A percentile compares a stretch with the other conserved stretches of the same genome.
These are phyloP conservation scores for Polyodon spathula DNA, from an alignment of 2,113 vertebrate species.

Conservation along the genomic window DNA sequence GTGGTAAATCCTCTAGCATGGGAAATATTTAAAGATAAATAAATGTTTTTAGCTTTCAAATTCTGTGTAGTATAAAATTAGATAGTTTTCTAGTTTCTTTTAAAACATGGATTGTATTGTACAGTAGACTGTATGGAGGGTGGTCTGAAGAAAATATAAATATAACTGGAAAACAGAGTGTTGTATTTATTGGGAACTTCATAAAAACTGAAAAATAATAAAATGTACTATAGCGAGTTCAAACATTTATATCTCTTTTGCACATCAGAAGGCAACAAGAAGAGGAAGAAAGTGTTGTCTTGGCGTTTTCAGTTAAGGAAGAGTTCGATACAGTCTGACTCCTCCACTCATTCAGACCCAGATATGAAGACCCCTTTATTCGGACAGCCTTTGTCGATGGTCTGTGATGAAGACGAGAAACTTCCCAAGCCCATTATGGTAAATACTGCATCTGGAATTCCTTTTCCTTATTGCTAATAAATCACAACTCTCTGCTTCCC, in stretches of 20 bases:
- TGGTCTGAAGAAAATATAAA: no score
- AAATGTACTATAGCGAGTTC: no score
- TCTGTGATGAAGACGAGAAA: constrained; percentile 54
- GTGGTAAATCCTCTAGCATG: constrained; percentile 15
- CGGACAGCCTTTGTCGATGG: constrained; percentile 63
- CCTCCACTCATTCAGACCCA: constrained; percentile 36
- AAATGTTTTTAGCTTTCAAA: no score
- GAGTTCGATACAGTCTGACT: constrained; percentile 42
- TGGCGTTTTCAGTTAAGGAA: constrained; percentile 59
- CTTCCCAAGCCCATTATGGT: constrained; percentile 79
- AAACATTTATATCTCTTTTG: background rate
- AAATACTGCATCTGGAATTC: constrained; percentile 23
- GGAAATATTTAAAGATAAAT: no score
- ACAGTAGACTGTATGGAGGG: no score
- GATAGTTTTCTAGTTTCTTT: no score
- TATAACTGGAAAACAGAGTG: no score
- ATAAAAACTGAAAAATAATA: no score
- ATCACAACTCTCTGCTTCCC: no score
- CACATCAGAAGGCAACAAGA: constrained; percentile 55
- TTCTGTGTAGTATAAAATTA: no score
- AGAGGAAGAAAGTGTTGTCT: constrained; percentile 59
- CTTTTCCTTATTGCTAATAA: background rate
- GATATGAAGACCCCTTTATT: constrained; percentile 62
- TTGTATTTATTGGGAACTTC: no score
- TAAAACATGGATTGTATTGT: no score